Conservation (phyloP, 2,888 invertebrate species). For the Eristalinus sepulchralis region DNA sequence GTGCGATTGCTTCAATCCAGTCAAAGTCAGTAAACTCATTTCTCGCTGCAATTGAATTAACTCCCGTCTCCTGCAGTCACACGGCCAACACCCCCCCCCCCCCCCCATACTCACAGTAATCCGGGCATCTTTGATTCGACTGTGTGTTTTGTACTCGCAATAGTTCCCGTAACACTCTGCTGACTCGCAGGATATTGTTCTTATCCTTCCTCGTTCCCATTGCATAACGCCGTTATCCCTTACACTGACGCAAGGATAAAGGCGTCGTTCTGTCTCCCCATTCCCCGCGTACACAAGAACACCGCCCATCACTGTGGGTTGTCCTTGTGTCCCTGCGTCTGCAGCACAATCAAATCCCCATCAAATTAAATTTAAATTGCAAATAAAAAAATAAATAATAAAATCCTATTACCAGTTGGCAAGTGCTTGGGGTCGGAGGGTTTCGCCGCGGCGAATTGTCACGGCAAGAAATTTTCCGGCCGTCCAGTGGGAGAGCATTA, state of each 20-base stretch:
- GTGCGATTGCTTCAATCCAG: neutral
- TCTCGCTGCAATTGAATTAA: neutral
- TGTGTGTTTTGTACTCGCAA: neutral
- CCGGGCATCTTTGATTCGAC: neutral
- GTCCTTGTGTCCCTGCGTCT: neutral
- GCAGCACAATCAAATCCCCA: neutral
- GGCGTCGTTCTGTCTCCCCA: neutral
- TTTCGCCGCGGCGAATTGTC: neutral
- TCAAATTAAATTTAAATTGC: slow-evolving; percentile 14
- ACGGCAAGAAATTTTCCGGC: neutral
- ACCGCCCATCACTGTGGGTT: neutral
- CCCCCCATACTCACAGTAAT: neutral
- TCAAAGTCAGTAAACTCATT: neutral
- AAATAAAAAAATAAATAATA: neutral
- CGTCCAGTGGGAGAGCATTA: neutral
- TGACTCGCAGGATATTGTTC: neutral
- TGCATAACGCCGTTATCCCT: neutral
- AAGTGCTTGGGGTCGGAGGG: neutral
- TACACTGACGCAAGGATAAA: neutral
- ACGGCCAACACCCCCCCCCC: neutral
- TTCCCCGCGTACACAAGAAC: neutral
- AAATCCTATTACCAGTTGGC: slow-evolving; percentile 1
- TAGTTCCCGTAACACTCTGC: neutral
- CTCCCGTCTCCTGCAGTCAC: neutral
- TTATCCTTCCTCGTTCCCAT: neutral